Base-by-base conservation (phyloP, 2,113 vertebrate genomes). In the Platysteira castanea region DNA sequence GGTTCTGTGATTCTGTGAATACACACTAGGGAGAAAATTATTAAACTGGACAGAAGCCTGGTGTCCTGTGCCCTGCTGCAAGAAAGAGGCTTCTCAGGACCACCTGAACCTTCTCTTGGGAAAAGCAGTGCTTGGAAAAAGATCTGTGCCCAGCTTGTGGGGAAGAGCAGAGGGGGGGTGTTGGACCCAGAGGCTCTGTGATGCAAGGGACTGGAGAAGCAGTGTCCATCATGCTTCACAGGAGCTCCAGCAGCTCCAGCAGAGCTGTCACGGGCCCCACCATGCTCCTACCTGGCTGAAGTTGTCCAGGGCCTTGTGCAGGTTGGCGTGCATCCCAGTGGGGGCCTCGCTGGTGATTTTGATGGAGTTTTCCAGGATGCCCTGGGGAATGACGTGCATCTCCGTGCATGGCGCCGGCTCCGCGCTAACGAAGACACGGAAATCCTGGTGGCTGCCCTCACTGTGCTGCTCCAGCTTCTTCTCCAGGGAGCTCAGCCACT, bases 291-390 rank as follows among this genome's bases (percentile, higher is more conserved):
- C 99, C 99, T 99, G 99, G 94, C 90, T 99, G 97, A 99, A 99
- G 97, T 99, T 99, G 97, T 99, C 99, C 42, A 99, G 98, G 47
- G 99, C 99, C 93, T 99, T 99, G 98, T 99, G 99, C 87, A 99
- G 98, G 97, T 99, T 99, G 67, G 99, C 99, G 0, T 98, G 98
- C 98, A 99, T 99, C 71, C 99, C 99, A 0, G 98, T 98, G 0
- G 99, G 99, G 0, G 99, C 98, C 65, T 99, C 99, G 0, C 97
- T 99, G 96, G 99, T 99, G 98, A 99, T 98, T 95, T 99, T 99
- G 96, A 99, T 99, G 94, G 99, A 98, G 96, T 98, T 99, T 75
- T 99, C 98, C 89, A 99, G 98, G 95, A 99, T 99, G 53, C 99
- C 99, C 95, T 99, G 99, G 2, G 99, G 99, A 52, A 99, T 98